These are phyloP conservation scores for Zonotrichia albicollis DNA, from an alignment of 2,797 vertebrate species.

Conservation along the genomic window DNA sequence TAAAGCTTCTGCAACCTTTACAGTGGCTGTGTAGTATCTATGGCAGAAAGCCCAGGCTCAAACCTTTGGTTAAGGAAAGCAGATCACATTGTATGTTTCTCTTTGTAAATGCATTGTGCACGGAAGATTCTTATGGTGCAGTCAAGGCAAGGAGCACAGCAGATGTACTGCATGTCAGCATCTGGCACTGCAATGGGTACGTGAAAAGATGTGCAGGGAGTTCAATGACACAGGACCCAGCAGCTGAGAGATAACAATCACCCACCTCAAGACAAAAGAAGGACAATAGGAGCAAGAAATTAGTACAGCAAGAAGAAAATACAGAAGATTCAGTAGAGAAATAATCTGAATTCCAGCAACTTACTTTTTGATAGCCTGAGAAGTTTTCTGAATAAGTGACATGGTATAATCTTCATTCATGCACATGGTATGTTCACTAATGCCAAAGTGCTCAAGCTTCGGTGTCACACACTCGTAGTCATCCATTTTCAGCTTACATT, in stretches of 20 bases:
- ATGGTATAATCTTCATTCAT: constrained; percentile 92
- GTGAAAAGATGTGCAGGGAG: neutral
- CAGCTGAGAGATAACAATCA: neutral
- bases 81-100: neutral
- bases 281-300: neutral
- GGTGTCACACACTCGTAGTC: constrained; percentile 82
- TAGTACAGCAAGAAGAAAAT: neutral
- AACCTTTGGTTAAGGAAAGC: neutral
- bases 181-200: neutral
- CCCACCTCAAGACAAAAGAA: neutral
- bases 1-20: neutral
- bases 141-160: neutral
- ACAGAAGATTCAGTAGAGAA: neutral
- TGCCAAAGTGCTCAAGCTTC: constrained; percentile 84
- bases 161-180: neutral
- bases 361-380: constrained; percentile 64
- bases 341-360: neutral
- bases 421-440: constrained; percentile 84
- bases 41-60: neutral
- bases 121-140: neutral
- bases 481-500: constrained; percentile 81
- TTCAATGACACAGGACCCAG: neutral
- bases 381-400: constrained; percentile 80
- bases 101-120: neutral
- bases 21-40: neutral